phyloP scores from a whole-genome alignment of 1,140 invertebrate species.

The Meloidogyne hapla region DNA sequence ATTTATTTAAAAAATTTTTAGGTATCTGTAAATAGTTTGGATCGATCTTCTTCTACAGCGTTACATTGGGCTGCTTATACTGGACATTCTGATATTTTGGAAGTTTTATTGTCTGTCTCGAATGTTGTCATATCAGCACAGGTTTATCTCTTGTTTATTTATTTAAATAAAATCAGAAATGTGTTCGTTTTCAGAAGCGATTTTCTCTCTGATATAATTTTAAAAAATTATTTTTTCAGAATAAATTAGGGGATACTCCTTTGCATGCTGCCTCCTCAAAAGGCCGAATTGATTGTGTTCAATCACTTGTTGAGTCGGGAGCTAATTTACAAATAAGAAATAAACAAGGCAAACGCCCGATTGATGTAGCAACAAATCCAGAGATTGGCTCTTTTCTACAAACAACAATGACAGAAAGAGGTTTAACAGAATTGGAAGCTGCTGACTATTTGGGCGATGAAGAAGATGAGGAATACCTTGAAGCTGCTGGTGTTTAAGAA shows the following conservation, averaged over 20 bases:
- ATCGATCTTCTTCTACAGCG: constrained; percentile 73
- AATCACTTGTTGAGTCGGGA: constrained; percentile 66
- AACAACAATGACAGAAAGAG: constrained; percentile 54
- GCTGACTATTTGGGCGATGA: constrained; percentile 25
- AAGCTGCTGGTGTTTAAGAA: too few species aligned
- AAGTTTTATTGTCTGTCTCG: constrained; percentile 59
- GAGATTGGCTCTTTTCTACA: constrained; percentile 65
- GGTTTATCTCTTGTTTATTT: constrained; percentile 46
- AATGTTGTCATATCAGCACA: constrained; percentile 66
- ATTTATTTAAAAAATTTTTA: constrained; percentile 39
- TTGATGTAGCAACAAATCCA: constrained; percentile 68
- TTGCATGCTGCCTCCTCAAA: constrained; percentile 68
- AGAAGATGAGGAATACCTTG: constrained; percentile 42
- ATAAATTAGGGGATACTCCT: constrained; percentile 68
- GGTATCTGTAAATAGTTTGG: constrained; percentile 73
- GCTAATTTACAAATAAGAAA: constrained; percentile 67
- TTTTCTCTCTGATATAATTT: background rate
- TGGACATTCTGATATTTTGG: constrained; percentile 66
- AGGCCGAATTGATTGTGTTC: constrained; percentile 68
- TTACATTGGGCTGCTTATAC: constrained; percentile 74
- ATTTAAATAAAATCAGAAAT: too few species aligned
- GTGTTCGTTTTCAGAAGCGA: too few species aligned
- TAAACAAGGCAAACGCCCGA: constrained; percentile 68
- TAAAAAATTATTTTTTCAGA: constrained; percentile 47
- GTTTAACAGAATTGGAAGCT: background rate